phyloP scores from a whole-genome alignment of 2,113 vertebrate genomes.

The Glaucomys volans region DNA sequence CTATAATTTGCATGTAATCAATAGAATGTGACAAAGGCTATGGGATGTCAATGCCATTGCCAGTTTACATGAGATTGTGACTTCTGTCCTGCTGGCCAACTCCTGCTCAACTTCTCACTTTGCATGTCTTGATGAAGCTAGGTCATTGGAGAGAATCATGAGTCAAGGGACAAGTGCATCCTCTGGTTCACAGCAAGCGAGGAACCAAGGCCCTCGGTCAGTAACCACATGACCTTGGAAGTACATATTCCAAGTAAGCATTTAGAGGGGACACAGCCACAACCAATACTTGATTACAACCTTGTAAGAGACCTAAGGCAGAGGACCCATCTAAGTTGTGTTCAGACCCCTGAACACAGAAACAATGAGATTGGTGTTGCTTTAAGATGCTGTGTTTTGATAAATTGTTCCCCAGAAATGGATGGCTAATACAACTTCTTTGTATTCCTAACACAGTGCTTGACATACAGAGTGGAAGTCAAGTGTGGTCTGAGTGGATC shows the following conservation, averaged over 20 bases:
- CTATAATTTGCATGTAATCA: neutral
- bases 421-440: neutral
- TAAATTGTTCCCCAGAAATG: neutral
- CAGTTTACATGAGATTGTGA: neutral
- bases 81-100: neutral
- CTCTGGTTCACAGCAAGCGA: neutral
- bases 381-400: neutral
- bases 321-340: neutral
- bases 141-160: neutral
- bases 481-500: neutral
- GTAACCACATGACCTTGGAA: neutral
- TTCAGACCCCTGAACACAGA: neutral
- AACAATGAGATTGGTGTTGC: neutral
- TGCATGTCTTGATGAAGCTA: neutral
- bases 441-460: neutral
- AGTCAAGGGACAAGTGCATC: neutral
- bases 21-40: neutral
- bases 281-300: neutral
- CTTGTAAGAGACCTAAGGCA: neutral
- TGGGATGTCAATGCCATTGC: neutral
- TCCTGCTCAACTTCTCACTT: neutral
- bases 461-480: neutral
- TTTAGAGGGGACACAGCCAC: neutral
- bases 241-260: neutral
- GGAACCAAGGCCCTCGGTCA: neutral